A percentile compares a stretch with the other conserved stretches of the same genome.
phyloP scores from a whole-genome alignment of 2,888 invertebrate species.

The Agonopterix heracliana region DNA sequence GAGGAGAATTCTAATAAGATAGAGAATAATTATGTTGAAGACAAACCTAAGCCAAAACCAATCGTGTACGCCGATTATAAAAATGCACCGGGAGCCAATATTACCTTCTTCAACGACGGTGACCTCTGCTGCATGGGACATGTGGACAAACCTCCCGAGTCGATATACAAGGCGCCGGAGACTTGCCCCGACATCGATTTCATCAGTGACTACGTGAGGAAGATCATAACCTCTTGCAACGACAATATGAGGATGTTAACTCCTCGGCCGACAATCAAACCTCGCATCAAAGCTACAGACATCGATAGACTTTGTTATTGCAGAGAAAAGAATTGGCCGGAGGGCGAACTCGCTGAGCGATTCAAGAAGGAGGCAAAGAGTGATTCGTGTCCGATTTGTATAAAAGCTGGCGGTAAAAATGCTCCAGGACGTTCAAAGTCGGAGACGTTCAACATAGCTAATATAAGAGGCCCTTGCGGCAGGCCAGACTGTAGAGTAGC shows the following conservation, averaged over 20 bases:
- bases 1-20: slow-evolving; percentile 52
- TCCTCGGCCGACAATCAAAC: slow-evolving; percentile 53
- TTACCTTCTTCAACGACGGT: slow-evolving; percentile 52
- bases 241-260: slow-evolving; percentile 70
- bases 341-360: slow-evolving; percentile 47
- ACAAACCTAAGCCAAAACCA: slow-evolving; percentile 43
- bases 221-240: slow-evolving; percentile 62
- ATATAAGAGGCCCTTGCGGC: slow-evolving; percentile 65
- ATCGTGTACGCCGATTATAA: slow-evolving; percentile 53
- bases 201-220: slow-evolving; percentile 61
- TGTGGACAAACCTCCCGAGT: slow-evolving; percentile 59
- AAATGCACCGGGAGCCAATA: slow-evolving; percentile 58
- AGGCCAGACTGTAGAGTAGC: slow-evolving; percentile 62
- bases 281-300: slow-evolving; percentile 61
- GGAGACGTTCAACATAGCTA: slow-evolving; percentile 53
- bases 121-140: slow-evolving; percentile 57
- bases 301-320: slow-evolving; percentile 63
- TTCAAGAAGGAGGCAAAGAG: slow-evolving; percentile 49
- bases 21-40: slow-evolving; percentile 33
- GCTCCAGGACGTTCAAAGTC: not conserved
- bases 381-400: slow-evolving; percentile 54
- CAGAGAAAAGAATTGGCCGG: slow-evolving; percentile 56
- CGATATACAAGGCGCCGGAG: slow-evolving; percentile 52
- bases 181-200: slow-evolving; percentile 57
- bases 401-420: slow-evolving; percentile 28